Conservation (phyloP, 2,888 invertebrate species). For the Crioceris asparagi region DNA sequence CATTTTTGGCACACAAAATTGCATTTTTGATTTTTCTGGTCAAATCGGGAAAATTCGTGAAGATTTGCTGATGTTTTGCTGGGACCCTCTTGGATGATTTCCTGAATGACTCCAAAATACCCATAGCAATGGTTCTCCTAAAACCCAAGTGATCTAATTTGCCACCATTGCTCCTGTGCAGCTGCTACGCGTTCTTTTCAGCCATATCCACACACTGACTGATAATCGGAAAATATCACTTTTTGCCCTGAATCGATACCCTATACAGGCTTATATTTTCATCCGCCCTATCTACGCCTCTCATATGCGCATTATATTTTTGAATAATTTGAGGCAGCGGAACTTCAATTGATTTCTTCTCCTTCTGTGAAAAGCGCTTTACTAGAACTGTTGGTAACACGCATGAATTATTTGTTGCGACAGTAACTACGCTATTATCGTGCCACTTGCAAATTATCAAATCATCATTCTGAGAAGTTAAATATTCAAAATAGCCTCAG, state of each 20-base stretch:
- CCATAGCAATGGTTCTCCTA: not conserved
- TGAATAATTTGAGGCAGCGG: not conserved
- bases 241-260: too few relatives aligned
- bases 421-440: not conserved
- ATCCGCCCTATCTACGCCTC: not conserved
- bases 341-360: not conserved
- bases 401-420: not conserved
- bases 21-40: not conserved
- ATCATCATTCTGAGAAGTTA: not conserved
- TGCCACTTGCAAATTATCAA: slow-evolving; percentile 3
- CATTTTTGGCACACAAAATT: not conserved
- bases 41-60: not conserved
- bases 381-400: not conserved
- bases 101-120: not conserved
- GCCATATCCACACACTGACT: too few relatives aligned
- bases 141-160: not conserved
- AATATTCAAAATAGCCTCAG: slow-evolving; percentile 1
- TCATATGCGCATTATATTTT: not conserved
- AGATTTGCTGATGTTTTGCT: not conserved
- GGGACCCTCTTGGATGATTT: not conserved
- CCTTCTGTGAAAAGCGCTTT: not conserved
- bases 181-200: too few relatives aligned
- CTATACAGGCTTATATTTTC: not conserved
- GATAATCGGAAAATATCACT: too few relatives aligned
- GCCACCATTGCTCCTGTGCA: not conserved